Percentiles rank a stretch among this genome's conserved stretches.
Evolutionary conservation across 2,113 vertebrate genomes (phyloP).

Genomic region (Procapra przewalskii): DNA sequence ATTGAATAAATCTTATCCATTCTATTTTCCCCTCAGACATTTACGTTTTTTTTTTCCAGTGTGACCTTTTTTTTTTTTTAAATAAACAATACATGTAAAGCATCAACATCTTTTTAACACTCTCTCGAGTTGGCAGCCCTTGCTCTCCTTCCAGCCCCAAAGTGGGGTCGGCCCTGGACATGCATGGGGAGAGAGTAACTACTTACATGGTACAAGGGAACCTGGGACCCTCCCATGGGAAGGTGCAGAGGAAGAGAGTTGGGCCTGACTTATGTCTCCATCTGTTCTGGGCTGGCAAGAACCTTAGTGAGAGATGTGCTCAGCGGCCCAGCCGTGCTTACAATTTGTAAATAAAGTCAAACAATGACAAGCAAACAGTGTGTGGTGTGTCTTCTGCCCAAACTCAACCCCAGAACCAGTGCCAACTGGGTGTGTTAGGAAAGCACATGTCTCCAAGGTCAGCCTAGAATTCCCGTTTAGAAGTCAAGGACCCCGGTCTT

Average conservation of each 20-base stretch:
- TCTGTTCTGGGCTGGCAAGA: slow-evolving; percentile 83
- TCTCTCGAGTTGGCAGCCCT: neutral
- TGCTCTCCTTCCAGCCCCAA: neutral
- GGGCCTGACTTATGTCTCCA: slow-evolving; percentile 74
- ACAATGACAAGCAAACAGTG: slow-evolving; percentile 75
- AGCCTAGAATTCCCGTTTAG: slow-evolving; percentile 58
- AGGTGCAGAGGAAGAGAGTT: neutral
- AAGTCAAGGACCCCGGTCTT: slow-evolving; percentile 23
- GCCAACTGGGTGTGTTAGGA: slow-evolving; percentile 67
- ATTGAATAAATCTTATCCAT: neutral
- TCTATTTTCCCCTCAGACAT: neutral
- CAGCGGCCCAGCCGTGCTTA: slow-evolving; percentile 80
- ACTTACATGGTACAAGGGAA: neutral
- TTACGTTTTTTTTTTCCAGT: neutral
- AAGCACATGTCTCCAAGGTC: slow-evolving; percentile 23
- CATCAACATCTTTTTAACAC: neutral
- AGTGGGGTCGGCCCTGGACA: neutral
- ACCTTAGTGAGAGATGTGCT: slow-evolving; percentile 75
- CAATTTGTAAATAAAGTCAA: slow-evolving; percentile 89
- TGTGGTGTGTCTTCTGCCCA: slow-evolving; percentile 77
- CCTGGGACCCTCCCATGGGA: neutral
- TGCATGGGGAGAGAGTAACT: neutral
- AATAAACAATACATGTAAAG: neutral
- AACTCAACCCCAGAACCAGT: slow-evolving; percentile 66
- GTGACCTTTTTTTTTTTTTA: neutral